phyloP scores from a whole-genome alignment of 1,140 invertebrate species.

The Arctopsyche grandis region DNA sequence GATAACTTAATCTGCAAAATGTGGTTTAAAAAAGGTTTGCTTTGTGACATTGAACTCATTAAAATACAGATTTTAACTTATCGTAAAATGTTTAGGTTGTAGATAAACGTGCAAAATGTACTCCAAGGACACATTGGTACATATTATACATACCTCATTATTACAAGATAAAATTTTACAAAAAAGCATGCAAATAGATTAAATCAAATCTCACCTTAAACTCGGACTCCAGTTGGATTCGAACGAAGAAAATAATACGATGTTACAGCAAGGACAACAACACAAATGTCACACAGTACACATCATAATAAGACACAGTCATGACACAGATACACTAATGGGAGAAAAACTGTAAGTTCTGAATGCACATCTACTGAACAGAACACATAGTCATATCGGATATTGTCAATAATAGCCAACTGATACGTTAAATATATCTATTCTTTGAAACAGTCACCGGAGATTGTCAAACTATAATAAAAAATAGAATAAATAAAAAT shows the following conservation, averaged over 20 bases:
- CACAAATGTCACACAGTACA: conserved; percentile 11
- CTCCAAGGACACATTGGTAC: background rate
- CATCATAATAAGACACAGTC: background rate
- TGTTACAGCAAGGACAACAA: background rate
- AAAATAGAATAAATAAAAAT: background rate
- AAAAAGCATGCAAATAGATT: background rate
- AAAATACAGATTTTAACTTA: background rate
- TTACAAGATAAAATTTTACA: background rate
- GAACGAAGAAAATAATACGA: background rate
- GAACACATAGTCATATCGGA: background rate
- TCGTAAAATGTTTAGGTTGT: background rate
- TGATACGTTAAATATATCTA: background rate
- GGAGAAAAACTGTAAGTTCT: no score
- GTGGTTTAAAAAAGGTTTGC: background rate
- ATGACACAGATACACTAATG: background rate
- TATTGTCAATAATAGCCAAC: background rate
- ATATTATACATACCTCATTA: background rate
- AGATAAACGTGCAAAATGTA: background rate
- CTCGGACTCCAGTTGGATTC: background rate
- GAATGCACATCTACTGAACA: no score
- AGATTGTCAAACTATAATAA: background rate
- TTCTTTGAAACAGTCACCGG: background rate
- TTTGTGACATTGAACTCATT: background rate
- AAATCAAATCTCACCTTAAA: conserved; percentile 1
- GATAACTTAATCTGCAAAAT: background rate